Percentiles rank a stretch among this genome's conserved stretches.
Conservation (phyloP, 2,113 vertebrate species). For the Tachysurus vachellii region DNA sequence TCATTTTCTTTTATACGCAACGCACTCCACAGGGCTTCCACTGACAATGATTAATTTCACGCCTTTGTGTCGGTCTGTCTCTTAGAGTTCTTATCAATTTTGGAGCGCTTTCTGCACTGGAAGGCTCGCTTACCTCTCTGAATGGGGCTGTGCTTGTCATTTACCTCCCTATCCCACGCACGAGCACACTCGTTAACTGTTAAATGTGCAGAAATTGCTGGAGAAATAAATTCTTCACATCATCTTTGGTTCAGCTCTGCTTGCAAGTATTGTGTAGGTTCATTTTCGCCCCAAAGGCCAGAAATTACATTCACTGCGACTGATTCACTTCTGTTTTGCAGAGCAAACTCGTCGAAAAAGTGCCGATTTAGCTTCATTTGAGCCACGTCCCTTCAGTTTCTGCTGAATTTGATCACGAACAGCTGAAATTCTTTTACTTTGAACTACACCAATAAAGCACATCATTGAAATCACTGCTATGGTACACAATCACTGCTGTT, state of each 20-base stretch:
- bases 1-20: constrained; percentile 51
- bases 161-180: background rate
- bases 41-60: constrained; percentile 55
- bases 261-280: background rate
- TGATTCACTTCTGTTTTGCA: background rate
- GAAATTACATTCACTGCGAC: background rate
- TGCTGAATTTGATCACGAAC: background rate
- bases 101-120: constrained; percentile 19
- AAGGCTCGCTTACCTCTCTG: constrained; percentile 10
- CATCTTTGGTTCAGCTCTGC: constrained; percentile 7
- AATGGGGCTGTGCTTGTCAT: background rate
- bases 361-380: constrained; percentile 5
- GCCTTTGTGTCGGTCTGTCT: constrained; percentile 45
- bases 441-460: background rate
- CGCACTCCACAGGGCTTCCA: constrained; percentile 24
- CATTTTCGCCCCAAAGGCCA: background rate
- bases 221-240: constrained; percentile 42
- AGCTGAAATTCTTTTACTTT: background rate
- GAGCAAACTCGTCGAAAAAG: background rate
- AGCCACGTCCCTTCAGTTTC: background rate
- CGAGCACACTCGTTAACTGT: background rate
- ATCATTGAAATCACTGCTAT: too few relatives aligned
- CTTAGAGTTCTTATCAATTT: constrained; percentile 50
- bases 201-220: constrained; percentile 4
- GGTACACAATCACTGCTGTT: too few relatives aligned